Base-by-base conservation (phyloP, 92 coral and sea anemone species). In the Phenganax marumi region DNA sequence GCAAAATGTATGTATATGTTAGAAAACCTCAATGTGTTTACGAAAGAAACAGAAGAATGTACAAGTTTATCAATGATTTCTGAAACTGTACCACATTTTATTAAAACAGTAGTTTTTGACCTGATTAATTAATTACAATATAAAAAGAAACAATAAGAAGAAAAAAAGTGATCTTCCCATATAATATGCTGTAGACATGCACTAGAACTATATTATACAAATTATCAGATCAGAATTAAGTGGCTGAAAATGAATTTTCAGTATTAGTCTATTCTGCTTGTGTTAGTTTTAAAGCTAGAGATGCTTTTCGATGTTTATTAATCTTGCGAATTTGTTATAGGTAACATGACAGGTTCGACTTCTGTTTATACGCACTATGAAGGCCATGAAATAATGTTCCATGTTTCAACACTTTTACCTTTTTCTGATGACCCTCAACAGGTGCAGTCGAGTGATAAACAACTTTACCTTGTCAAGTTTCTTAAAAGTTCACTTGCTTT, bases 361-460 rank as follows among this genome's bases (percentile, higher is more conserved):
- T 95, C 98, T 43, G 91, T 95, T 8, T 90, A 88, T 68, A 95
- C 98, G 43, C 82, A 90, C 9, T 95, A 92, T 76, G 97, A 95
- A 82, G 98, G 98, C 64, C 98, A 95, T 64, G 98, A 95, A 79
- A 88, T 95, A 33, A 95, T 95, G 98, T 95, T 95, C 23, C 98
- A 95, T 58, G 98, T 95, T 3, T 95, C 98, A 18, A 92, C 98
- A 0, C 81, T 95, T 57, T 90, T 95, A 12, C 98, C 98, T 10
- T 90, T 82, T 68, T 90, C 98, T 54, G 97, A 97, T 8, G 97
- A 95, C 83, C 91, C 98, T 16, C 98, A 95, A 63, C 98, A 94
- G 97, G 98, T 93, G 72, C 64, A 25, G 60, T 62, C 17, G 33
- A 47, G 17, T 10, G 43, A 33, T 33, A 33, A 33, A 33, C 43